These are phyloP conservation scores for Meandrusa payeni DNA, from an alignment of 2,888 invertebrate genomes.

Conservation along the genomic window DNA sequence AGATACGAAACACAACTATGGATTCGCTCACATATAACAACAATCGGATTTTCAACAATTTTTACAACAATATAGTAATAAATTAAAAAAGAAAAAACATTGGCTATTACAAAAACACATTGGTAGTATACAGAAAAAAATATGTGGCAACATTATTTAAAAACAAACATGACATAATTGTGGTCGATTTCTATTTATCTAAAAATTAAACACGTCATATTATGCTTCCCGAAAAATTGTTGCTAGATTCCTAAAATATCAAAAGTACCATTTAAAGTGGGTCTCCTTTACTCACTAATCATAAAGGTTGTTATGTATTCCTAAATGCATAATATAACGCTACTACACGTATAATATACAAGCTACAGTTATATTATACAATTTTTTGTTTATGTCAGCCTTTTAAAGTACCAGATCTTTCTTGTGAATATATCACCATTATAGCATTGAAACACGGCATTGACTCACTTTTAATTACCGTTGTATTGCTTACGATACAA, in stretches of 20 bases:
- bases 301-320: constrained; percentile 62
- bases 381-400: constrained; percentile 66
- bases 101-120: constrained; percentile 36
- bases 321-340: constrained; percentile 73
- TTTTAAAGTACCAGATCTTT: constrained; percentile 26
- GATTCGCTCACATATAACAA: constrained; percentile 27
- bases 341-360: constrained; percentile 66
- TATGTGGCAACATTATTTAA: constrained; percentile 38
- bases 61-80: constrained; percentile 42
- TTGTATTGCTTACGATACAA: too few species aligned
- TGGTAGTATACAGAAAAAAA: constrained; percentile 30
- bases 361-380: constrained; percentile 70
- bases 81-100: constrained; percentile 39
- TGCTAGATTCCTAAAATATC: constrained; percentile 29
- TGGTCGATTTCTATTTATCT: constrained; percentile 9
- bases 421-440: constrained; percentile 30
- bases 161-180: constrained; percentile 24
- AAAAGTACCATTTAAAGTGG: constrained; percentile 38
- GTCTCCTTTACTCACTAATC: constrained; percentile 53
- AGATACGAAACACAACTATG: constrained; percentile 18
- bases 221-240: constrained; percentile 61
- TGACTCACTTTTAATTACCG: too few species aligned
- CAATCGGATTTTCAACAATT: constrained; percentile 35
- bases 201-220: constrained; percentile 34
- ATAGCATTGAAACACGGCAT: too few species aligned